phyloP scores from a whole-genome alignment of 2,797 vertebrate genomes.

The Brachyrhaphis roseni region DNA sequence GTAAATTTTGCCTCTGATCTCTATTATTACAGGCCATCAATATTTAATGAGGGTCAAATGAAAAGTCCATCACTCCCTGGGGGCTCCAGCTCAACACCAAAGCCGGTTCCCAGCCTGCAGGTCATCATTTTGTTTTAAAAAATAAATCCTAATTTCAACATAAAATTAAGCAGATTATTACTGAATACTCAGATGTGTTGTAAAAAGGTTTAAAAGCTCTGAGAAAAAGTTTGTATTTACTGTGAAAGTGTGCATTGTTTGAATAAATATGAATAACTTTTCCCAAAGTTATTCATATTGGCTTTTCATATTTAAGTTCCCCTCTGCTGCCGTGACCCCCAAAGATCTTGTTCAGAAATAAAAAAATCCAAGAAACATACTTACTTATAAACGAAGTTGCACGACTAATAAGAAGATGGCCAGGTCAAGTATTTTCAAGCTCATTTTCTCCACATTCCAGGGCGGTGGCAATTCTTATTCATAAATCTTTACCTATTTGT shows the following conservation, averaged over 20 bases:
- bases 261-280: too few species aligned
- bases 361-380: neutral
- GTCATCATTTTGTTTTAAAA: constrained; percentile 14
- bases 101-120: constrained; percentile 27
- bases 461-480: neutral
- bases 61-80: constrained; percentile 40
- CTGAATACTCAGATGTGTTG: neutral
- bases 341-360: too few species aligned
- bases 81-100: constrained; percentile 29
- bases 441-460: neutral
- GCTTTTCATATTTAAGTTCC: too few species aligned
- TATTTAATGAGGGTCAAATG: constrained; percentile 61
- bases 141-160: neutral
- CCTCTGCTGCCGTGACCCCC: too few species aligned
- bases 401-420: neutral
- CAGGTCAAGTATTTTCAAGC: neutral
- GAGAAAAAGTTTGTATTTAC: constrained; percentile 8
- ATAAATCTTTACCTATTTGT: neutral
- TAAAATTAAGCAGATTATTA: neutral
- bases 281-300: too few species aligned
- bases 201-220: constrained; percentile 13
- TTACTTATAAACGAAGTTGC: neutral
- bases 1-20: constrained; percentile 29
- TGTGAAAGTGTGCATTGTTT: constrained; percentile 14
- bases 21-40: constrained; percentile 48